Base-by-base conservation (phyloP, 2,797 vertebrate genomes). In the Spinus olivaceus region DNA sequence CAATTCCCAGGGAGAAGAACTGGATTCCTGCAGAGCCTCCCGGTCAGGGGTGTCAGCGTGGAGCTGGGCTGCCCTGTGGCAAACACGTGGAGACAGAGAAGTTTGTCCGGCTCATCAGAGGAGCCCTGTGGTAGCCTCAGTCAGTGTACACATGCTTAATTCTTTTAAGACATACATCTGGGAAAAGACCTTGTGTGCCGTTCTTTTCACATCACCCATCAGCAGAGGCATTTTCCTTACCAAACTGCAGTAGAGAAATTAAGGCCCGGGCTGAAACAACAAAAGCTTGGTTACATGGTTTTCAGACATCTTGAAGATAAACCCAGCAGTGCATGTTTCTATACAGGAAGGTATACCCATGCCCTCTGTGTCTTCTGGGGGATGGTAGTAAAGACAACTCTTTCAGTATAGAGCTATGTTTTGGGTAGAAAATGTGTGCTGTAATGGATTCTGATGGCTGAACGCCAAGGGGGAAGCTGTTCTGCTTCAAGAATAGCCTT, bases 401-500 rank as follows among this genome's bases (percentile, higher is more conserved):
- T 51, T 54, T 69, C 79, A 82, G 80, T 90, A 88, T 17, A 80
- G 73, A 88, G 42, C 64, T 72, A 33, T 66, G 89, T 90, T 94
- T 96, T 92, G 86, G 84, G 91, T 82, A 92, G 83, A 94, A 95
- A 84, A 79, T 42, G 53, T 30, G n/a, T 28, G 56, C 94, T 86
- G 78, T 95, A 93, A 96, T 95, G 89, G 83, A 95, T 91, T 94
- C 81, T 46, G 51, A 87, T 96, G 95, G 96, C 96, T 82, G 73
- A 79, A 81, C 0, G 94, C 96, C 96, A 97, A 96, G 81, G 64
- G 85, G 93, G 87, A 96, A 96, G 92, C 94, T 96, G 90, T 65
- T 91, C 83, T 91, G 76, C 95, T 95, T 96, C 94, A 95, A 92
- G 92, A 93, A 96, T 94, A 95, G 95, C 95, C 97, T 94, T 92